Conservation (phyloP, 2,888 invertebrate species). For the Gandaritis pyraliata region DNA sequence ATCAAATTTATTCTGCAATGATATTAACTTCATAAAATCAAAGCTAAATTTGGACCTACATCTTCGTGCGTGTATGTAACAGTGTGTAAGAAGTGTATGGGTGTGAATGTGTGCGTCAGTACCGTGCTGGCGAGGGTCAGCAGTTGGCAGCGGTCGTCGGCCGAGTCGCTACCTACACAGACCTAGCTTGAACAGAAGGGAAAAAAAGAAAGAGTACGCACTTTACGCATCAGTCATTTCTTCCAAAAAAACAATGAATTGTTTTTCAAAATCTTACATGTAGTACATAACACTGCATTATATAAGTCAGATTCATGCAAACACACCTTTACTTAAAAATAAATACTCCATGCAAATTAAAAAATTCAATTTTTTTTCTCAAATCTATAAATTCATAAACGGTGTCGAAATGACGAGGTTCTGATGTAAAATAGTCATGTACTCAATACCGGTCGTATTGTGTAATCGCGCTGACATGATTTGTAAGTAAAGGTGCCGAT, state of each 20-base stretch:
- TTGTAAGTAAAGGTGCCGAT: conserved; percentile 28
- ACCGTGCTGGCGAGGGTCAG: conserved; percentile 74
- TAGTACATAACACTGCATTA: conserved; percentile 49
- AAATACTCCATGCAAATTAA: background rate
- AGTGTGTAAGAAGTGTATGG: conserved; percentile 41
- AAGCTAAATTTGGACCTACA: conserved; percentile 11
- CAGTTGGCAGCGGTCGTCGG: conserved; percentile 71
- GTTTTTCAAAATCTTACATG: conserved; percentile 55
- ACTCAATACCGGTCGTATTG: conserved; percentile 13
- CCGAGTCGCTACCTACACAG: conserved; percentile 81
- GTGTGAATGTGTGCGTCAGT: conserved; percentile 63
- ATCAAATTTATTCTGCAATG: conserved; percentile 9
- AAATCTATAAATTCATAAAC: no score
- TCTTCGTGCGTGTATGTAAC: conserved; percentile 24
- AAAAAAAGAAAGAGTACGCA: conserved; percentile 81
- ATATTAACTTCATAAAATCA: background rate
- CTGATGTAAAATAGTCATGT: no score
- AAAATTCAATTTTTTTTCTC: background rate
- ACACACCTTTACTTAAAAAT: conserved; percentile 29
- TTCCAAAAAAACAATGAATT: conserved; percentile 61
- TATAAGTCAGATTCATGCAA: conserved; percentile 49
- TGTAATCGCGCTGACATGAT: conserved; percentile 8
- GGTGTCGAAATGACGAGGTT: no score
- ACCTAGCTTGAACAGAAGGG: conserved; percentile 85
- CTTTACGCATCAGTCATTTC: conserved; percentile 82